phyloP scores from a whole-genome alignment of 1,140 invertebrate species.

The Meloidogyne exigua region DNA sequence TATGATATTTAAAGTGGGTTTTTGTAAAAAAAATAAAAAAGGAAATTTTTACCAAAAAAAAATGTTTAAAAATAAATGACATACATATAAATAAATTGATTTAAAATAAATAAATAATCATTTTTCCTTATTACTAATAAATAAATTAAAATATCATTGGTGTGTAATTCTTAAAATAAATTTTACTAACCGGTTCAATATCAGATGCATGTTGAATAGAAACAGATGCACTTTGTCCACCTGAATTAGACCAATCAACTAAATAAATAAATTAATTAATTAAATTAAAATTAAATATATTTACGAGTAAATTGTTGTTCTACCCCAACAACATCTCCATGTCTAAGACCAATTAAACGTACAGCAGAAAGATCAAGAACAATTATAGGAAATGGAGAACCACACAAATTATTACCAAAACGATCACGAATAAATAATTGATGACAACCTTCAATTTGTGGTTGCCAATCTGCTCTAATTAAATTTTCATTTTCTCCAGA shows the following conservation, averaged over 20 bases:
- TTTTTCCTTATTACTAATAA: too few relatives aligned
- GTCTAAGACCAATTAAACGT: slow-evolving; percentile 48
- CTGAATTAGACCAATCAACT: slow-evolving; percentile 61
- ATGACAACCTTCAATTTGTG: slow-evolving; percentile 27
- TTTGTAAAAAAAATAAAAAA: background rate
- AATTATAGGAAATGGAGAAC: slow-evolving; percentile 85
- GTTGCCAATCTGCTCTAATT: slow-evolving; percentile 74
- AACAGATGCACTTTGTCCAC: slow-evolving; percentile 43
- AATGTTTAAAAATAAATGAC: too few relatives aligned
- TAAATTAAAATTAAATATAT: slow-evolving; percentile 28
- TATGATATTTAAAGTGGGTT: too few relatives aligned
- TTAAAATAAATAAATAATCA: too few relatives aligned
- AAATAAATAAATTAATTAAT: slow-evolving; percentile 14
- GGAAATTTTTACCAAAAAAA: background rate
- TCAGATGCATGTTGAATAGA: slow-evolving; percentile 34
- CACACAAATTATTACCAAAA: slow-evolving; percentile 60
- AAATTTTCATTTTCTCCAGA: slow-evolving; percentile 71
- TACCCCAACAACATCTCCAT: slow-evolving; percentile 55
- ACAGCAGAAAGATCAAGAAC: slow-evolving; percentile 74
- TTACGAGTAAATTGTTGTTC: slow-evolving; percentile 59
- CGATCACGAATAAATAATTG: slow-evolving; percentile 16
- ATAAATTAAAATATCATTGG: too few relatives aligned
- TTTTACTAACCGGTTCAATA: slow-evolving; percentile 6
- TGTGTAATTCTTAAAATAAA: too few relatives aligned
- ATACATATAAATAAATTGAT: too few relatives aligned